Evolutionary conservation across 2,888 invertebrate genomes (phyloP).

Genomic region (Drosophila stalkeri): DNA sequence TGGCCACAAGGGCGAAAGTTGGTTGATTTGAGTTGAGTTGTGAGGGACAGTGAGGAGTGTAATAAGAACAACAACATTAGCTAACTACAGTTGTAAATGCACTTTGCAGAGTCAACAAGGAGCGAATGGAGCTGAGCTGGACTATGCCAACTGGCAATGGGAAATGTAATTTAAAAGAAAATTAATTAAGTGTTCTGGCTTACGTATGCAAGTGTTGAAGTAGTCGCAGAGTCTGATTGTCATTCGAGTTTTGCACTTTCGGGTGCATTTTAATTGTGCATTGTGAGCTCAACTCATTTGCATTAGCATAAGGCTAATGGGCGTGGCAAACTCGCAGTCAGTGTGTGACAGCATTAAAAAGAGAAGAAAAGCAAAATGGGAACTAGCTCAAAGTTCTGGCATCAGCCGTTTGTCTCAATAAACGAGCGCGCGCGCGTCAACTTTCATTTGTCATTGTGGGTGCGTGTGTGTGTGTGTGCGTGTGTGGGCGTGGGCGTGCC

Average conservation of each 20-base stretch:
- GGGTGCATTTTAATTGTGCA: slow-evolving; percentile 66
- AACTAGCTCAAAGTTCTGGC: slow-evolving; percentile 30
- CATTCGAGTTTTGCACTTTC: slow-evolving; percentile 40
- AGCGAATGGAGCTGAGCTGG: slow-evolving; percentile 44
- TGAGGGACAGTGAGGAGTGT: not conserved
- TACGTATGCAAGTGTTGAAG: slow-evolving; percentile 19
- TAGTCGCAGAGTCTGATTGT: slow-evolving; percentile 10
- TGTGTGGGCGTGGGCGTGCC: slow-evolving; percentile 16
- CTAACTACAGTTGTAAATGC: slow-evolving; percentile 40
- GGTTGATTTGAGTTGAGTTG: slow-evolving; percentile 35
- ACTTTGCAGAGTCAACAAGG: slow-evolving; percentile 72
- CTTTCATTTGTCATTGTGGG: slow-evolving; percentile 75
- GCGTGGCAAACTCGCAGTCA: slow-evolving; percentile 11
- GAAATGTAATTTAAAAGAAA: slow-evolving; percentile 71
- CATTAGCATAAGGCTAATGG: slow-evolving; percentile 71
- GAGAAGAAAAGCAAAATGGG: not conserved
- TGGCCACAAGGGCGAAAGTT: slow-evolving; percentile 32
- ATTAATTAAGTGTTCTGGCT: slow-evolving; percentile 68
- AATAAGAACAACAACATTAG: slow-evolving; percentile 22
- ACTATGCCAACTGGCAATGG: slow-evolving; percentile 57
- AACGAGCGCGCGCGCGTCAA: slow-evolving; percentile 61
- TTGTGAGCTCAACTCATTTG: slow-evolving; percentile 44
- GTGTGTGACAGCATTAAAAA: not conserved
- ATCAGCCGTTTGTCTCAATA: slow-evolving; percentile 73
- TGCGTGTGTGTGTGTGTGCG: slow-evolving; percentile 9